Percentiles rank a stretch among this genome's conserved stretches.
These are phyloP conservation scores for Ooceraea biroi DNA, from an alignment of 1,140 invertebrate genomes.

Conservation along the genomic window DNA sequence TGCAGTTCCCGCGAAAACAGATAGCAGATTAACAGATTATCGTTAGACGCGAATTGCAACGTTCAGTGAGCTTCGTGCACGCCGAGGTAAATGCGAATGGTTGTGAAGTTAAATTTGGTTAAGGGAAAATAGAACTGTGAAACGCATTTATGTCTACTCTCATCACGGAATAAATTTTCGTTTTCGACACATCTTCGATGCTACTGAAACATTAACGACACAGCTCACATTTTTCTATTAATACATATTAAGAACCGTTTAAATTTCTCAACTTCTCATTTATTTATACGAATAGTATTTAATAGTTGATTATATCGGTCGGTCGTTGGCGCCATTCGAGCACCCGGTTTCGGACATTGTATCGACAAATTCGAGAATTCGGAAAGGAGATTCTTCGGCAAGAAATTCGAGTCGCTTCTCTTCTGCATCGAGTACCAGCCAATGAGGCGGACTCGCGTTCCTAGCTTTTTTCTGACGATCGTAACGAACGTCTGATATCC, in stretches of 20 bases:
- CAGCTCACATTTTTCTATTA: not conserved
- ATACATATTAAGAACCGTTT: not conserved
- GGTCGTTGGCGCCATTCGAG: constrained; percentile 9
- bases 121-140: not conserved
- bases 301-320: not conserved
- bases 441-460: constrained; percentile 69
- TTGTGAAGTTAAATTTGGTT: constrained; percentile 37
- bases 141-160: too few relatives aligned
- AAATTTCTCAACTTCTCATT: not conserved
- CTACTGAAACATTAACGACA: not conserved
- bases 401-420: constrained; percentile 73
- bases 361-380: constrained; percentile 43
- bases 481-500: constrained; percentile 62
- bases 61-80: constrained; percentile 22
- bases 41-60: constrained; percentile 19
- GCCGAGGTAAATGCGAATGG: constrained; percentile 1
- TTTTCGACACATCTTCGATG: not conserved
- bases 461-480: constrained; percentile 36
- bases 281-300: not conserved
- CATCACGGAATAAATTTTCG: not conserved
- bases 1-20: not conserved
- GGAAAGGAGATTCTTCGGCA: constrained; percentile 11
- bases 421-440: constrained; percentile 61
- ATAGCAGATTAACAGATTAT: constrained; percentile 34
- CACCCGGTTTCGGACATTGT: constrained; percentile 36